phyloP scores from a whole-genome alignment of 2,888 invertebrate species.

The Acanthosepion esculentum region DNA sequence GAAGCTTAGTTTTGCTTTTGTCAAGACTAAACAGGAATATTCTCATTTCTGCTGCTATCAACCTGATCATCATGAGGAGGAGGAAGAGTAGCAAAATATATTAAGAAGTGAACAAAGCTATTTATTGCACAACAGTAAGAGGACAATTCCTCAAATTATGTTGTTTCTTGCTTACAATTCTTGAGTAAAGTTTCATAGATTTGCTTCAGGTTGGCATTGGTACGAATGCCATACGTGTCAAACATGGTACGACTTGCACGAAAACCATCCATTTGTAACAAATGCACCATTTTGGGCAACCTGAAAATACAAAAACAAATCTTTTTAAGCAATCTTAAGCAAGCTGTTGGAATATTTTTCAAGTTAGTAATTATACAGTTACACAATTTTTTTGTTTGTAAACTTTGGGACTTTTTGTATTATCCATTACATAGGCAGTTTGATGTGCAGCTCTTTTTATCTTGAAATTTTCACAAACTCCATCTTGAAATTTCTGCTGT shows the following conservation, averaged over 20 bases:
- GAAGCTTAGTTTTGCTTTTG: neutral
- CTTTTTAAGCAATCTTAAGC: no score
- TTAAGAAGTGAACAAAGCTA: neutral
- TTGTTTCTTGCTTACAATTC: slow-evolving; percentile 50
- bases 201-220: slow-evolving; percentile 63
- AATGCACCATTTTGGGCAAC: slow-evolving; percentile 57
- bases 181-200: slow-evolving; percentile 53
- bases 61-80: neutral
- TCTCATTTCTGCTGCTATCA: neutral
- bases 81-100: neutral
- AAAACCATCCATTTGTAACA: slow-evolving; percentile 61
- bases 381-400: no score
- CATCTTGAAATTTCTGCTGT: no score
- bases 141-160: neutral
- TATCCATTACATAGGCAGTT: no score
- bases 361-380: no score
- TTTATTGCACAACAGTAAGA: neutral
- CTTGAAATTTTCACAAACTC: no score
- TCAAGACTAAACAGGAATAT: neutral
- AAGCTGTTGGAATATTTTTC: no score
- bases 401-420: no score
- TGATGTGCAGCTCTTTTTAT: no score
- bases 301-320: slow-evolving; percentile 56
- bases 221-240: slow-evolving; percentile 65
- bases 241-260: slow-evolving; percentile 70